These are phyloP conservation scores for Harlomillsia oculata DNA, from an alignment of 1,140 invertebrate genomes.

Conservation along the genomic window DNA sequence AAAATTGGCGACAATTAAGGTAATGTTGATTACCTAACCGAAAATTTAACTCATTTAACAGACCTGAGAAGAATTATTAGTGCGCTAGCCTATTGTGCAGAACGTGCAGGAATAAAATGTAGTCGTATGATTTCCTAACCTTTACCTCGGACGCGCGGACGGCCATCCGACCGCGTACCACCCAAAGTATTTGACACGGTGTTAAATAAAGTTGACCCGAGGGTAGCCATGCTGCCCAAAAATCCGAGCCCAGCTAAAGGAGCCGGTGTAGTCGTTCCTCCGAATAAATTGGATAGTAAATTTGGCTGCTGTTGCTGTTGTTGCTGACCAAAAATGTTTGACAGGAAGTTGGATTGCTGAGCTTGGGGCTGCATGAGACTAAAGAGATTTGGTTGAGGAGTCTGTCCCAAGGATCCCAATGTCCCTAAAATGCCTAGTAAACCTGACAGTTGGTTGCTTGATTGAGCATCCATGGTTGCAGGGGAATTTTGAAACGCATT, in stretches of 20 bases:
- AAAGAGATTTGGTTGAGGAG: constrained; percentile 1
- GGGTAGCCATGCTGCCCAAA: constrained; percentile 10
- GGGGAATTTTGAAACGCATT: constrained; percentile 7
- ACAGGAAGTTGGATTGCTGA: constrained; percentile 1
- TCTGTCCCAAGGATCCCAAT: constrained; percentile 15
- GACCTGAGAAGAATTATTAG: too few species aligned
- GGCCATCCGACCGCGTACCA: constrained; percentile 23
- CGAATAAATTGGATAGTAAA: constrained; percentile 6
- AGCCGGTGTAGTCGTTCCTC: not conserved
- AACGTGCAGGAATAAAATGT: too few species aligned
- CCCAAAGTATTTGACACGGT: constrained; percentile 14
- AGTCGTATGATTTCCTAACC: constrained; percentile 11
- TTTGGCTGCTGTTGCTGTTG: not conserved
- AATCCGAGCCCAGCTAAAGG: constrained; percentile 7
- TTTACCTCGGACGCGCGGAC: constrained; percentile 29
- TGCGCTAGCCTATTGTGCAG: too few species aligned
- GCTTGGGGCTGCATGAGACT: constrained; percentile 1
- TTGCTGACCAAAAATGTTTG: constrained; percentile 6
- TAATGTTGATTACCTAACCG: too few species aligned
- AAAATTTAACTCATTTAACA: too few species aligned
- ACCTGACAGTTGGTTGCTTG: constrained; percentile 20
- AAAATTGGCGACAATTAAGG: too few species aligned
- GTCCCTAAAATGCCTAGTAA: constrained; percentile 19
- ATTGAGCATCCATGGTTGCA: constrained; percentile 7
- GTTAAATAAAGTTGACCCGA: constrained; percentile 18